Percentiles rank a stretch among this genome's conserved stretches.
Evolutionary conservation across 2,797 vertebrate genomes (phyloP).

Genomic region (Oreortyx pictus): DNA sequence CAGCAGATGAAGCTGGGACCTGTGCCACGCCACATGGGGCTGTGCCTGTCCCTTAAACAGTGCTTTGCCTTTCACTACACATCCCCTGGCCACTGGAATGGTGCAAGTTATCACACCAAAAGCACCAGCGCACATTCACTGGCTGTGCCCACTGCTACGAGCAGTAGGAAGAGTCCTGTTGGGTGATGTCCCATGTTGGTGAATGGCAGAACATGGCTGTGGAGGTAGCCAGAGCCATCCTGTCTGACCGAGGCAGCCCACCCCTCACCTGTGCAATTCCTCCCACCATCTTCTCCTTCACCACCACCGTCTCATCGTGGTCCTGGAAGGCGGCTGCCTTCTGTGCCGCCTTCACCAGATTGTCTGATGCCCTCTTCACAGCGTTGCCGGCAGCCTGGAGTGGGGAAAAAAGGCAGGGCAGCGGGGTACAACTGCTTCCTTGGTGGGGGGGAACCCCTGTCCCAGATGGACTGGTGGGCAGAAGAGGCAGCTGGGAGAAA

Average conservation of each 20-base stretch:
- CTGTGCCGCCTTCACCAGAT: conserved; percentile 96
- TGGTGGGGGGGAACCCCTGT: rapidly evolving
- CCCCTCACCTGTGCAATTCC: conserved; percentile 96
- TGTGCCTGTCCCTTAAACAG: neutral
- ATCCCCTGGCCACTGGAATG: neutral
- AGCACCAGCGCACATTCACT: neutral
- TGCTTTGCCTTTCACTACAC: neutral
- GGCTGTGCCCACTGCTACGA: neutral
- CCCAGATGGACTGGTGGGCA: neutral
- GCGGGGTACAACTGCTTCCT: rapidly evolving
- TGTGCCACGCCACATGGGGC: rapidly evolving
- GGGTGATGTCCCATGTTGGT: neutral
- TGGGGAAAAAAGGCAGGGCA: neutral
- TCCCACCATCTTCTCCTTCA: conserved; percentile 97
- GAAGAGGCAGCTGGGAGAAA: neutral
- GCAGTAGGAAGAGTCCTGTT: rapidly evolving
- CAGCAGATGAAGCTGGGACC: neutral
- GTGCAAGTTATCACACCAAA: neutral
- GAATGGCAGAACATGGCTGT: rapidly evolving
- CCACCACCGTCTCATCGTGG: conserved; percentile 91
- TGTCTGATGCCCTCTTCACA: conserved; percentile 95
- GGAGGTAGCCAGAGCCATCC: neutral
- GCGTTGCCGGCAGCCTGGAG: conserved; percentile 93
- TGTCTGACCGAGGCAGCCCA: neutral
- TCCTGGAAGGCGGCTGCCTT: conserved; percentile 96